Conservation (phyloP, 2,113 vertebrate genomes). For the Hystrix brachyura region DNA sequence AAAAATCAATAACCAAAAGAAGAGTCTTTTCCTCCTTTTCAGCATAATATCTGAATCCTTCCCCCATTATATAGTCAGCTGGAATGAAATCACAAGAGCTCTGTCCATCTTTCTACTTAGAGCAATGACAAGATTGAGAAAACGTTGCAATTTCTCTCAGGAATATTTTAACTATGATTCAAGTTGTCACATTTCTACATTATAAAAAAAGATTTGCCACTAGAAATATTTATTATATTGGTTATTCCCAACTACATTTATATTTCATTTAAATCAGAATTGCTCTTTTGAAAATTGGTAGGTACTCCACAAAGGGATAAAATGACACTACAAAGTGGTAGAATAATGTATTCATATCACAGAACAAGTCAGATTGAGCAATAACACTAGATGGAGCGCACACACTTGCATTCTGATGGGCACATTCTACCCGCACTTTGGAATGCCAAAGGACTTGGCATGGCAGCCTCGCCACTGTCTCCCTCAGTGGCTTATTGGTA, state of each 20-base stretch:
- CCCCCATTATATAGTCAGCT: neutral
- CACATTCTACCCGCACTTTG: neutral
- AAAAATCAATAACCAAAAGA: neutral
- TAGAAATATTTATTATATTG: slow-evolving; percentile 7
- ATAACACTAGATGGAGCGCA: fast-evolving
- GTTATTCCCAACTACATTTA: neutral
- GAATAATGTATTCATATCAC: neutral
- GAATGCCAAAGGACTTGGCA: neutral
- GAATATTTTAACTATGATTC: neutral
- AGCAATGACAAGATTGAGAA: neutral
- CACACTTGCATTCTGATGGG: neutral
- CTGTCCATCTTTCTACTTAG: neutral
- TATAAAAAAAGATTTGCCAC: neutral
- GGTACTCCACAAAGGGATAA: neutral
- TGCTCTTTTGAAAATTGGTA: neutral
- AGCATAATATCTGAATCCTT: neutral
- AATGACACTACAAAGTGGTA: neutral
- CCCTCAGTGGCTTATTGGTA: neutral
- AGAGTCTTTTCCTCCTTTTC: neutral
- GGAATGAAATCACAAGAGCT: neutral
- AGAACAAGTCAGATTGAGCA: neutral
- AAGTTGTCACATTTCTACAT: neutral
- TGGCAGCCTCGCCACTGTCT: neutral
- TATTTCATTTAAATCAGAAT: slow-evolving; percentile 18
- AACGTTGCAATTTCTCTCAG: neutral